Base-by-base conservation (phyloP, 2,888 invertebrate species). In the Yponomeuta cagnagella region DNA sequence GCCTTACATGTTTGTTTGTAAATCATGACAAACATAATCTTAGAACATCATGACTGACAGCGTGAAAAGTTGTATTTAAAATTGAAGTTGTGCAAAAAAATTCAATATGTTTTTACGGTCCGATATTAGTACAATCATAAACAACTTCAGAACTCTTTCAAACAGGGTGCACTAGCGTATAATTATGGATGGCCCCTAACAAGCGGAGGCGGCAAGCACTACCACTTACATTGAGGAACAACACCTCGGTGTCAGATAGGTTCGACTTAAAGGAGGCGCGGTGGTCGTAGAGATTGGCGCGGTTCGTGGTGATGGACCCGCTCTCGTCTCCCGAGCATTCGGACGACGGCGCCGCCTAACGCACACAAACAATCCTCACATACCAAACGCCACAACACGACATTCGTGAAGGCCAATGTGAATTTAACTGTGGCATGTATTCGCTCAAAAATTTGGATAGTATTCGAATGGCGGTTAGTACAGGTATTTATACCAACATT, bases 191-290 rank as follows among this genome's bases (percentile, higher is more conserved):
- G 43, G 43, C 43, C 43, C 43, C 43, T 43, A 43, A 43, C 43
- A 43, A 43, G 52, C 15, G 15, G 52, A 1, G 68, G 68, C 33
- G 43, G 67, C 37, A 37, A 58, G 75, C 77, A 82, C 83, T 84
- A 86, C 78, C 90, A 94, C 95, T 95, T 94, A 97, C 97, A 94
- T 96, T 96, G 88, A 96, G 95, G 85, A 96, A 95, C 91, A 97
- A 96, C 84, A 97, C 96, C 93, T 98, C 98, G 82, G 97, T 98
- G 90, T 98, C 98, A 79, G 98, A 98, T 81, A 98, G 96, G 78
- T 98, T 97, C 79, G 97, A 97, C 83, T 98, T 95, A 93, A 97
- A 96, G 86, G 94, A 95, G 85, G 94, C 94, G 87, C 95, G 95
- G 88, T 94, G 96, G 86, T 93, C 95, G 93, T 93, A 95, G 80